phyloP scores from a whole-genome alignment of 2,888 invertebrate species.

The Corbicula japonica region DNA sequence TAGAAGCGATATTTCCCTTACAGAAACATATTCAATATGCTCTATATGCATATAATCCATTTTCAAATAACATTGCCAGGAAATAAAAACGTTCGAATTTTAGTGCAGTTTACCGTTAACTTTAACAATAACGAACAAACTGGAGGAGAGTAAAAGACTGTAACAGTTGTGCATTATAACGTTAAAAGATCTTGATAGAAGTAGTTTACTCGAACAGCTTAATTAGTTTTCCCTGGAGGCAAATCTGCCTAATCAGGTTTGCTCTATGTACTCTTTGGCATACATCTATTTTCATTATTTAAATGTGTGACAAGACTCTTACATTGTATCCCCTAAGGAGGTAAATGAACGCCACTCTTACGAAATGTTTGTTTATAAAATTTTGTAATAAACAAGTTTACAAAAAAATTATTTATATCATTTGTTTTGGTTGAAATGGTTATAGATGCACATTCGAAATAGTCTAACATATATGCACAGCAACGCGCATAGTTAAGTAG shows the following conservation, averaged over 20 bases:
- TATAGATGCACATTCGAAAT: no score
- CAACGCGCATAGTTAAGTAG: no score
- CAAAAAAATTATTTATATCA: no score
- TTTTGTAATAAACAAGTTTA: no score
- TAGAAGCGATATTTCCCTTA: neutral
- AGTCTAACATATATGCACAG: no score
- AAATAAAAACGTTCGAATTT: neutral
- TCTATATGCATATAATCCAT: neutral
- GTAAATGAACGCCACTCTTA: no score
- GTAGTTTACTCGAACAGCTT: neutral
- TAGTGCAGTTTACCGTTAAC: neutral
- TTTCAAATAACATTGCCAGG: neutral
- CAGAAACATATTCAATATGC: neutral
- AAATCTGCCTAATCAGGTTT: constrained; percentile 15
- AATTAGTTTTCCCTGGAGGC: constrained; percentile 8
- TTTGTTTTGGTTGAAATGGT: no score
- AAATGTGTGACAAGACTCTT: constrained; percentile 17
- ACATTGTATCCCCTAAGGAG: constrained; percentile 1
- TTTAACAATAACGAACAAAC: constrained; percentile 1
- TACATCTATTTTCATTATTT: constrained; percentile 17
- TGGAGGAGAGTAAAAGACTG: neutral
- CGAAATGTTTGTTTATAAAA: no score
- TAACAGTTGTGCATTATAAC: neutral
- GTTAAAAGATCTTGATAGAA: neutral
- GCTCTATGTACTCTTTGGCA: neutral